phyloP scores from a whole-genome alignment of 2,113 vertebrate species.

The Corapipo altera region DNA sequence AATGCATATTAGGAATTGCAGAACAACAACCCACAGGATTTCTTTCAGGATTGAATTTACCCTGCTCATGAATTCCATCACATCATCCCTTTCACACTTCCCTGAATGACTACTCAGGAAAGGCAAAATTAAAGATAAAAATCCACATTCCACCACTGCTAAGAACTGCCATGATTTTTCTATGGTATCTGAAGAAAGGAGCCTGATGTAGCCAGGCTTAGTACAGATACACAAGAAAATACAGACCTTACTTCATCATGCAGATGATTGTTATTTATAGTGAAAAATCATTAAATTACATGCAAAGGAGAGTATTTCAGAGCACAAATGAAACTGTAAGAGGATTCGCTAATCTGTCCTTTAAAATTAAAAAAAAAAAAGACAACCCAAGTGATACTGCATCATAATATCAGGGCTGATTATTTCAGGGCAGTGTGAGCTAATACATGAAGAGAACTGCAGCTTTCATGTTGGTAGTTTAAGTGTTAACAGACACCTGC shows the following conservation, averaged over 20 bases:
- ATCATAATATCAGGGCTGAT: not conserved
- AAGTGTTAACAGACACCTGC: not conserved
- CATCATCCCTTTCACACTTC: not conserved
- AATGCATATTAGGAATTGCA: not conserved
- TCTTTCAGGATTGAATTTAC: not conserved
- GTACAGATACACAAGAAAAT: not conserved
- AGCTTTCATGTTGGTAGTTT: conserved; percentile 14
- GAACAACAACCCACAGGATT: not conserved
- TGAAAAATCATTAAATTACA: not conserved
- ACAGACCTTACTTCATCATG: not conserved
- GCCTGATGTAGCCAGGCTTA: not conserved
- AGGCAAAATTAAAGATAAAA: not conserved
- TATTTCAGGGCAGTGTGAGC: not conserved
- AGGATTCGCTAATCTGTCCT: not conserved
- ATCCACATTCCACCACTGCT: not conserved
- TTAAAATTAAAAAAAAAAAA: not conserved
- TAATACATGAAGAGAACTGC: not conserved
- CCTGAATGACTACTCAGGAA: not conserved
- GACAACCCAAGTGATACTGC: not conserved
- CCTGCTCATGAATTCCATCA: not conserved
- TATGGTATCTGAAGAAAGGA: not conserved
- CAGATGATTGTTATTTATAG: not conserved
- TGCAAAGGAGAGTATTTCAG: not conserved
- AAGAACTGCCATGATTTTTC: not conserved
- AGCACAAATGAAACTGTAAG: not conserved